Base-by-base conservation (phyloP, 2,888 invertebrate genomes). In the Parnassius smintheus region DNA sequence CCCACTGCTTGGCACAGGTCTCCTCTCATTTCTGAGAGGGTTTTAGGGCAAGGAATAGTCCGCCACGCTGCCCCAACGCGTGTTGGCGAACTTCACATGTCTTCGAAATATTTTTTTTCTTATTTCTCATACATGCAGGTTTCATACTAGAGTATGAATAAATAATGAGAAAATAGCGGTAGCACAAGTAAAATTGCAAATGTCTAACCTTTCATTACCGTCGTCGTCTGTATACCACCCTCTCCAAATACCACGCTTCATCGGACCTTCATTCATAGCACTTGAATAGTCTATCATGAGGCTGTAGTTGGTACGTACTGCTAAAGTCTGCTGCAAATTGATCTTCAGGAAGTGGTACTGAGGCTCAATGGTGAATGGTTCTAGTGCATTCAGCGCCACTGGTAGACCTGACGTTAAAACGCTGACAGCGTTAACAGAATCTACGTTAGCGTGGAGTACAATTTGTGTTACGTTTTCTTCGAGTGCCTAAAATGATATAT, bases 201-300 rank as follows among this genome's bases (percentile, higher is more conserved):
- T 35, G 35, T 35, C 53, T 68, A 69, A 90, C 91, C 86, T 84
- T 73, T 87, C 86, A 22, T 66, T 69, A 1, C 83, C 83, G 64
- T 82, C 67, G 0, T 69, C 76, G 68, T 91, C 91, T 8, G 60
- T 78, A 53, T 91, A 91, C 79, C 83, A 84, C 51, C 91, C 91
- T 66, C 80, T 81, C 91, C 91, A 91, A 58, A 91, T 86, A 42
- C 91, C 91, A 70, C 91, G 78, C 58, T 85, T 88, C 85, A 91
- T 83, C 0, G 91, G 91, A 1, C 91, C 91, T 46, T 85, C 88
- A 65, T 91, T 91, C 93, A 94, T 92, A 1, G 83, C 76, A 57
- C 89, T 93, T 0, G 76, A 81, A 62, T 93, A 94, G 2, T 78
- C 75, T 61, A 93, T 90, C 9, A 72, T 77, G 2, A 94, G 66